A percentile compares a stretch with the other conserved stretches of the same genome.
These are phyloP conservation scores for Beris morrisii DNA, from an alignment of 2,888 invertebrate genomes.

Conservation along the genomic window DNA sequence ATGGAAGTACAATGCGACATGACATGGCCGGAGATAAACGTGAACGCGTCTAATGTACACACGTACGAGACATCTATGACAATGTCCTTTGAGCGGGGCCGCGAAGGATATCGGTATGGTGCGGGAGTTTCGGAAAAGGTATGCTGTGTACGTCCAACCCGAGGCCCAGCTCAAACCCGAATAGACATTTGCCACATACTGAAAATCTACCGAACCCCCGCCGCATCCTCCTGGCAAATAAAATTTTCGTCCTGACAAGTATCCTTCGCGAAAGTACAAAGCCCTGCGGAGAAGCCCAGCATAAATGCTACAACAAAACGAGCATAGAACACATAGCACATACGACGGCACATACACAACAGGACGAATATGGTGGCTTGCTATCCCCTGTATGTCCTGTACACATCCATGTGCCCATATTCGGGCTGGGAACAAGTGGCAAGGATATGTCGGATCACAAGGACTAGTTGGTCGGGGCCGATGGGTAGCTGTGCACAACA, in stretches of 20 bases:
- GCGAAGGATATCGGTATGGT: no score
- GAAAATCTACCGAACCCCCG: neutral
- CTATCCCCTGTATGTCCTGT: conserved; percentile 15
- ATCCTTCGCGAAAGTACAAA: conserved; percentile 20
- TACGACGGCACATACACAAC: conserved; percentile 9
- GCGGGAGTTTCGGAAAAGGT: no score
- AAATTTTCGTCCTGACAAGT: conserved; percentile 20
- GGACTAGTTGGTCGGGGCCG: conserved; percentile 28
- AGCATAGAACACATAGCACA: conserved; percentile 5
- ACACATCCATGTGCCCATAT: neutral
- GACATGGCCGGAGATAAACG: no score
- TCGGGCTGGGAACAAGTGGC: neutral
- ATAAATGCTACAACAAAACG: conserved; percentile 19
- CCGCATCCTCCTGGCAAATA: neutral
- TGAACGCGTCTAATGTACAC: no score
- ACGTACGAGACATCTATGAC: no score
- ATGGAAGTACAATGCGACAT: no score
- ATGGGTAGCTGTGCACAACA: conserved; percentile 12
- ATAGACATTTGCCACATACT: neutral
- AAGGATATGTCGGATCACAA: conserved; percentile 15
- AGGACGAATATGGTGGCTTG: conserved; percentile 8
- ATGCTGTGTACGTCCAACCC: no score
- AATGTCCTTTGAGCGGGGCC: no score
- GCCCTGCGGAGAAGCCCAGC: neutral
- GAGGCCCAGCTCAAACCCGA: neutral